Conservation (phyloP, 2,888 invertebrate genomes). For the Polydrusus tereticollis region DNA sequence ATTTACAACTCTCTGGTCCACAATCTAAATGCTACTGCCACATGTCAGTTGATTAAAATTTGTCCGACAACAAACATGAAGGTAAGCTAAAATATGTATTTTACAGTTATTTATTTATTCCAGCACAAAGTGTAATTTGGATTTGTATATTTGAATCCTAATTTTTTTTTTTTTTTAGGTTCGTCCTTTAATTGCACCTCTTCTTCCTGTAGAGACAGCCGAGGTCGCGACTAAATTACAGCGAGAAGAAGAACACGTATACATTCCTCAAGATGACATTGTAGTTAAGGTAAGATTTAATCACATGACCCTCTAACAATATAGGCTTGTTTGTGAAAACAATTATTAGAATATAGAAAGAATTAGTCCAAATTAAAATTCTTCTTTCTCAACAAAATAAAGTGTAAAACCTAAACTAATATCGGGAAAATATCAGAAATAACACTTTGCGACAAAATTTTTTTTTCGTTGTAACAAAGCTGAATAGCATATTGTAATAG, state of each 20-base stretch:
- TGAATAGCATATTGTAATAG: no score
- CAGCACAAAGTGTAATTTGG: no score
- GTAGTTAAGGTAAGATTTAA: slow-evolving; percentile 37
- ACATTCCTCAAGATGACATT: slow-evolving; percentile 31
- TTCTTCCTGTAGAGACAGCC: slow-evolving; percentile 70
- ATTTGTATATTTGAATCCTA: background rate
- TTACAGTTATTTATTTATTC: no score
- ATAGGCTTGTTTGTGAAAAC: no score
- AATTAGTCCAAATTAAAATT: no score
- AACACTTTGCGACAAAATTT: no score
- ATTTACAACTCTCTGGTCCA: slow-evolving; percentile 80
- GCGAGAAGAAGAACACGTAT: background rate
- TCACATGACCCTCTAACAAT: background rate
- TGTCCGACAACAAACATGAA: slow-evolving; percentile 68
- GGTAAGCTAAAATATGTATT: background rate
- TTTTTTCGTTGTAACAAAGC: no score
- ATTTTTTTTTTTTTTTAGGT: slow-evolving; percentile 13
- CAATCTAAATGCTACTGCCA: slow-evolving; percentile 76
- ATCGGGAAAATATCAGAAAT: no score
- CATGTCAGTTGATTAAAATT: slow-evolving; percentile 80
- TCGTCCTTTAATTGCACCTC: slow-evolving; percentile 63
- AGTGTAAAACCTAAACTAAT: no score
- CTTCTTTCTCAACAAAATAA: no score
- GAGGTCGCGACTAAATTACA: slow-evolving; percentile 60
- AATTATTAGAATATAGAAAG: no score